A percentile compares a stretch with the other conserved stretches of the same genome.
phyloP scores from a whole-genome alignment of 2,888 invertebrate genomes.

The Andrena flavipes region DNA sequence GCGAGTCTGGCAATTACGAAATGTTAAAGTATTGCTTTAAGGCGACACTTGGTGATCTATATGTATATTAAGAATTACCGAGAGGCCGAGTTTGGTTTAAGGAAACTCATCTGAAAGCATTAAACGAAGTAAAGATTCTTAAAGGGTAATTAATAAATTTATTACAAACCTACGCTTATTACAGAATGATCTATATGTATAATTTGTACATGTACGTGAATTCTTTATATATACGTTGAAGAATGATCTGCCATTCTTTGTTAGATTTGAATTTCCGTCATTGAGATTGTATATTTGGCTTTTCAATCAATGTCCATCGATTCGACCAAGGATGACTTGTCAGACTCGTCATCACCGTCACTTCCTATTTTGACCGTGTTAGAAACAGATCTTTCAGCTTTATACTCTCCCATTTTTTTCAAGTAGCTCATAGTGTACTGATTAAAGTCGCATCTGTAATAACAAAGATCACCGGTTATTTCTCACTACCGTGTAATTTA shows the following conservation, averaged over 20 bases:
- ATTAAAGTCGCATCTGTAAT: slow-evolving; percentile 93
- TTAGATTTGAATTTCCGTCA: background rate
- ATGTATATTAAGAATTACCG: too few relatives aligned
- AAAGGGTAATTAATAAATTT: slow-evolving; percentile 25
- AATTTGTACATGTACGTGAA: slow-evolving; percentile 30
- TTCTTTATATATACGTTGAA: background rate
- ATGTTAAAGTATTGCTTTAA: background rate
- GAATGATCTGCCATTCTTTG: background rate
- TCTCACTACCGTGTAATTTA: background rate
- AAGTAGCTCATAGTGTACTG: slow-evolving; percentile 93
- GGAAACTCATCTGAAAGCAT: background rate
- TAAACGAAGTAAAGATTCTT: slow-evolving; percentile 5
- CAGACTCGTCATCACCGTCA: slow-evolving; percentile 36
- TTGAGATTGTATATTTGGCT: slow-evolving; percentile 1
- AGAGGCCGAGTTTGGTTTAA: too few relatives aligned
- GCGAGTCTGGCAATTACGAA: background rate
- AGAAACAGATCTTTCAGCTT: slow-evolving; percentile 32
- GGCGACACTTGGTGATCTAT: too few relatives aligned
- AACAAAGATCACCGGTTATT: slow-evolving; percentile 21
- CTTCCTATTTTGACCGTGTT: background rate
- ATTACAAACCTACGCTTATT: slow-evolving; percentile 28
- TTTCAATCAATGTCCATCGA: slow-evolving; percentile 35
- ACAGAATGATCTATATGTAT: slow-evolving; percentile 7
- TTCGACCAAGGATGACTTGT: background rate
- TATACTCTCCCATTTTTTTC: slow-evolving; percentile 85